Evolutionary conservation across 2,888 invertebrate genomes (phyloP).

Genomic region (Elgonia sp.): DNA sequence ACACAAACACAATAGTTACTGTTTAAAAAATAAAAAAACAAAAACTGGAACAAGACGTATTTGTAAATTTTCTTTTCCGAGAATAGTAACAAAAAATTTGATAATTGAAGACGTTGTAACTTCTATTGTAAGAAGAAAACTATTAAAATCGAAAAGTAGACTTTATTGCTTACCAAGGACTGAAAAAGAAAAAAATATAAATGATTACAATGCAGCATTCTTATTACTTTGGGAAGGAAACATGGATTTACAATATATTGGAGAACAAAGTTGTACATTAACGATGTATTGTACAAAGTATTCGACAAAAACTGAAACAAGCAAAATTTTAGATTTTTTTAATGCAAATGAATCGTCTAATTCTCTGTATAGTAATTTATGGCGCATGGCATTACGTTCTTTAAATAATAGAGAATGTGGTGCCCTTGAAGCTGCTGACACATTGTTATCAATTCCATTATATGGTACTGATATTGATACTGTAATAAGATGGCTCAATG

Average conservation of each 20-base stretch:
- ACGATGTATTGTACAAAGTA: conserved; percentile 81
- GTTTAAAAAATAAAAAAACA: conserved; percentile 53
- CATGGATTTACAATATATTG: neutral
- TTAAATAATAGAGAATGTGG: conserved; percentile 22
- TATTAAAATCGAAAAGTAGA: conserved; percentile 77
- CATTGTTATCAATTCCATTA: conserved; percentile 8
- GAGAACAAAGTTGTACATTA: conserved; percentile 79
- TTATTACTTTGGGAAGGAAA: conserved; percentile 71
- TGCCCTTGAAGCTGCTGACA: conserved; percentile 14
- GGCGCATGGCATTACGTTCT: conserved; percentile 1
- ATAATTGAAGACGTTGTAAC: conserved; percentile 70
- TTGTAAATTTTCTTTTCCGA: conserved; percentile 78
- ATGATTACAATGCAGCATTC: conserved; percentile 79
- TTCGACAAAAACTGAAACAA: conserved; percentile 80
- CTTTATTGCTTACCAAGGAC: conserved; percentile 80
- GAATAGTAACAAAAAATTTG: conserved; percentile 69
- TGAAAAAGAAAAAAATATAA: conserved; percentile 73
- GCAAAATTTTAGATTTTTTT: conserved; percentile 66
- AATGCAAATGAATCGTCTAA: neutral
- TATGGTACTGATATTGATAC: conserved; percentile 7
- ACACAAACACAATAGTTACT: conserved; percentile 81
- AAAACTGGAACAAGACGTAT: conserved; percentile 46
- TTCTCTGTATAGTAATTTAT: neutral
- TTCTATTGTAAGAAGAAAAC: conserved; percentile 79
- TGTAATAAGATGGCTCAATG: conserved; percentile 2